Percentiles rank a stretch among this genome's conserved stretches.
Evolutionary conservation across 2,888 invertebrate species (phyloP).

Genomic region (Stenotaenia linearis): DNA sequence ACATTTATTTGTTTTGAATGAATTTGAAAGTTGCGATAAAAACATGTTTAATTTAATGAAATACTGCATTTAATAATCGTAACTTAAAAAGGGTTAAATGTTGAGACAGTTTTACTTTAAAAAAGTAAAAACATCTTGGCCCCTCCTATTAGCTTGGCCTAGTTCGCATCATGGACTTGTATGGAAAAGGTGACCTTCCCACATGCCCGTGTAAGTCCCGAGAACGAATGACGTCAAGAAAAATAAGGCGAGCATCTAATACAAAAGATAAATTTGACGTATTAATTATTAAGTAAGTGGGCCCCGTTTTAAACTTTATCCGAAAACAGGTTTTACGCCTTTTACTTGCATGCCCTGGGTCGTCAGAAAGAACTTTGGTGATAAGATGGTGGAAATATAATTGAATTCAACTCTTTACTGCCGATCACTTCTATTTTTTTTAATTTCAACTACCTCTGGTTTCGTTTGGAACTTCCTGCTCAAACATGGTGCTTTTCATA

Average conservation of each 20-base stretch:
- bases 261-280: background rate
- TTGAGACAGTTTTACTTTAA: background rate
- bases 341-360: background rate
- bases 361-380: background rate
- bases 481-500: conserved; percentile 31
- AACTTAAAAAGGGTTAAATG: background rate
- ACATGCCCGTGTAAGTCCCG: background rate
- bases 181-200: background rate
- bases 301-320: background rate
- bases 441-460: background rate
- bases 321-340: background rate
- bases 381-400: background rate
- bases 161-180: conserved; percentile 9
- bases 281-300: background rate
- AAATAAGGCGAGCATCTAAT: background rate
- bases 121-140: background rate
- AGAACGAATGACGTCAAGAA: background rate
- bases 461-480: background rate
- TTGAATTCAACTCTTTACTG: background rate
- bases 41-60: too few relatives aligned
- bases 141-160: background rate
- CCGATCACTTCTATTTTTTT: background rate
- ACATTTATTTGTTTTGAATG: too few relatives aligned
- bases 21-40: too few relatives aligned
- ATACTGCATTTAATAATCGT: too few relatives aligned